phyloP scores from a whole-genome alignment of 2,113 vertebrate genomes.

The Lutjanus erythropterus region DNA sequence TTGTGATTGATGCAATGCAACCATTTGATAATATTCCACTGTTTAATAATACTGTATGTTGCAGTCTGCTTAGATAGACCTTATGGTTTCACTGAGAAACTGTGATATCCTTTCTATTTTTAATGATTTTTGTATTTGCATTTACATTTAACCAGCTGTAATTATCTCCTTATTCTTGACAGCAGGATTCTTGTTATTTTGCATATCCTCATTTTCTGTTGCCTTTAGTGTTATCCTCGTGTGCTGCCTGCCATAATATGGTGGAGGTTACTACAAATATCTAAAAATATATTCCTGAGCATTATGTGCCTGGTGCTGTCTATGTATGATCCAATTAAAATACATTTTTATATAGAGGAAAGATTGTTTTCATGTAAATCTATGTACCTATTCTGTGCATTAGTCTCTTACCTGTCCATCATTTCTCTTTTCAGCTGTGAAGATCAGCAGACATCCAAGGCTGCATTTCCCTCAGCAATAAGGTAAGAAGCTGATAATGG shows the following conservation, averaged over 20 bases:
- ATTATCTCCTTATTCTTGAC: constrained; percentile 16
- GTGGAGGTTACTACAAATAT: constrained; percentile 19
- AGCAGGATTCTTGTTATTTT: constrained; percentile 20
- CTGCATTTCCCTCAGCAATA: constrained; percentile 64
- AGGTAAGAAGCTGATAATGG: constrained; percentile 66
- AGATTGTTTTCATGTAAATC: background rate
- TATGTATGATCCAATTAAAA: background rate
- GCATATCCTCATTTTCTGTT: constrained; percentile 26
- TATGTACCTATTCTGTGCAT: background rate
- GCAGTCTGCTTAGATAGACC: background rate
- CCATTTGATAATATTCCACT: background rate
- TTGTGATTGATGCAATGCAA: background rate
- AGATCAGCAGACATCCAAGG: constrained; percentile 70
- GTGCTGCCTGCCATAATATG: constrained; percentile 27
- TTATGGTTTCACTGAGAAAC: background rate
- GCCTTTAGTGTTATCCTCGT: constrained; percentile 18
- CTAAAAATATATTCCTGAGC: constrained; percentile 17
- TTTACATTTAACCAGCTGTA: constrained; percentile 29
- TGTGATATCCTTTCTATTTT: background rate
- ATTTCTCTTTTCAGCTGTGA: constrained; percentile 76
- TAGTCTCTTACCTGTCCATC: constrained; percentile 23
- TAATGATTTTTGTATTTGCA: constrained; percentile 15
- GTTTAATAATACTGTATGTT: background rate
- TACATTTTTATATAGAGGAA: background rate
- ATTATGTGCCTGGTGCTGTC: constrained; percentile 7